A percentile compares a stretch with the other conserved stretches of the same genome.
These are phyloP conservation scores for Pseudobourletiella spinata DNA, from an alignment of 1,140 invertebrate genomes.

Conservation along the genomic window DNA sequence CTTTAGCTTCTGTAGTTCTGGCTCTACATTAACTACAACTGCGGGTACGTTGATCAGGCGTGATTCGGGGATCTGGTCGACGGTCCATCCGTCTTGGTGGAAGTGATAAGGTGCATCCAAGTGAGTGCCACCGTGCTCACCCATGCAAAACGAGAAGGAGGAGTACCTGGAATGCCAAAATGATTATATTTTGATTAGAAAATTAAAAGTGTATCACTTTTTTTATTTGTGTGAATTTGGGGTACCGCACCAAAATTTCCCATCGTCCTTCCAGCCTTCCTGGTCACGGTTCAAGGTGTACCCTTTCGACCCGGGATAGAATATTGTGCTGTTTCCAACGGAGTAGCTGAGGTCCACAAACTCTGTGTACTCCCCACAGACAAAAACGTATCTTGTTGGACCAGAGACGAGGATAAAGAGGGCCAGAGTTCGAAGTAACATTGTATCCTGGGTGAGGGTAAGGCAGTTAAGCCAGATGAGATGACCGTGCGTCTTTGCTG, in stretches of 20 bases:
- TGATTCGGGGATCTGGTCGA: constrained; percentile 51
- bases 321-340: constrained; percentile 27
- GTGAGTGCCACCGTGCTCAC: constrained; percentile 57
- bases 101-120: constrained; percentile 60
- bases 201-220: neutral
- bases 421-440: no score
- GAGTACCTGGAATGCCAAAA: constrained; percentile 30
- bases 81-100: constrained; percentile 44
- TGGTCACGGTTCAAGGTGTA: constrained; percentile 24
- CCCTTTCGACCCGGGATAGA: constrained; percentile 17
- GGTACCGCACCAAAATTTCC: constrained; percentile 20
- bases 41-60: constrained; percentile 44
- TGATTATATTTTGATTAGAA: neutral
- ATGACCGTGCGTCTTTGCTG: no score
- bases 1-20: neutral
- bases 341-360: constrained; percentile 29
- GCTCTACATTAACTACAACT: constrained; percentile 21
- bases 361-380: no score
- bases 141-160: constrained; percentile 32
- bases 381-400: no score
- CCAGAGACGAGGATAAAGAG: no score
- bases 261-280: neutral
- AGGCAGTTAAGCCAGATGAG: no score
- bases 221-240: neutral
- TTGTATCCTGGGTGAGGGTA: no score